Evolutionary conservation across 2,113 vertebrate genomes (phyloP).

Genomic region (Phyllopteryx taeniolatus): DNA sequence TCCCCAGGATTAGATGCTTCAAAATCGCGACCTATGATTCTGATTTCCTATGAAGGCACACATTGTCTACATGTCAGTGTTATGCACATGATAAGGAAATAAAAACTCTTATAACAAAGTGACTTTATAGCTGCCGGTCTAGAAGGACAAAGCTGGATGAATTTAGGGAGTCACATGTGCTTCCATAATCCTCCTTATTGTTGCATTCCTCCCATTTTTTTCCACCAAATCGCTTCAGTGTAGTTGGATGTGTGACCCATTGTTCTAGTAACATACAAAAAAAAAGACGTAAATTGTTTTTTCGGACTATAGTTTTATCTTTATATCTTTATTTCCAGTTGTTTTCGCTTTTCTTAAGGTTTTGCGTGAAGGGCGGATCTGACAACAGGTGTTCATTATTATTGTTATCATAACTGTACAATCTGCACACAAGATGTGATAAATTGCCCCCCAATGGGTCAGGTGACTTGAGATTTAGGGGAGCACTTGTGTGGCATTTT

Average conservation of each 20-base stretch:
- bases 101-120: slow-evolving; percentile 47
- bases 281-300: not conserved
- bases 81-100: slow-evolving; percentile 38
- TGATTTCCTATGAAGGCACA: not conserved
- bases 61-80: not conserved
- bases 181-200: slow-evolving; percentile 67
- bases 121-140: slow-evolving; percentile 37
- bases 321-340: too few relatives aligned
- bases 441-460: slow-evolving; percentile 26
- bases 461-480: slow-evolving; percentile 36
- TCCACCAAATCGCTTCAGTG: slow-evolving; percentile 3
- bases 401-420: not conserved
- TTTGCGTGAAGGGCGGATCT: not conserved
- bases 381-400: not conserved
- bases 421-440: not conserved
- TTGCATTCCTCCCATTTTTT: slow-evolving; percentile 63
- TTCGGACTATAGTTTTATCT: not conserved
- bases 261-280: slow-evolving; percentile 49
- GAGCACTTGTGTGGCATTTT: slow-evolving; percentile 16
- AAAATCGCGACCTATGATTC: not conserved
- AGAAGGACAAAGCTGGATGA: slow-evolving; percentile 67
- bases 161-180: slow-evolving; percentile 73
- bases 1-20: not conserved
- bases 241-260: slow-evolving; percentile 44
- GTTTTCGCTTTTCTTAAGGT: not conserved